Conservation (phyloP, 2,888 invertebrate species). For the Agrenia bidenticulata region DNA sequence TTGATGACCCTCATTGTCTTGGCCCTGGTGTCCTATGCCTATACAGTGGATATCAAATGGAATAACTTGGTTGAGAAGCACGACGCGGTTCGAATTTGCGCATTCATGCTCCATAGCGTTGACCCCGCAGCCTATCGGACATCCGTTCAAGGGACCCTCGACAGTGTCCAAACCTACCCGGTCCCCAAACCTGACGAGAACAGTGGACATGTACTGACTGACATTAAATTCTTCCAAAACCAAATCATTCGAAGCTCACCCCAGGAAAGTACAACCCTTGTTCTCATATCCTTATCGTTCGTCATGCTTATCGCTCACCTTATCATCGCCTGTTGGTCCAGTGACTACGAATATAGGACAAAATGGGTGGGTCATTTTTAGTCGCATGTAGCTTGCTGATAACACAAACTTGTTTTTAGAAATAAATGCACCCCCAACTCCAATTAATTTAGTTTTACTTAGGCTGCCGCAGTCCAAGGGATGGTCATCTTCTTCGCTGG, state of each 20-base stretch:
- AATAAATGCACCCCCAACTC: too few relatives aligned
- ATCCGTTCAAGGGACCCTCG: too few relatives aligned
- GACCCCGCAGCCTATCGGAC: not conserved
- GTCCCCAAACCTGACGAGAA: not conserved
- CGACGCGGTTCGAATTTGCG: not conserved
- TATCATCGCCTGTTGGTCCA: constrained; percentile 2
- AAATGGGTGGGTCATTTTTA: constrained; percentile 24
- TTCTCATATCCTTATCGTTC: not conserved
- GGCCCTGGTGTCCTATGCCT: not conserved
- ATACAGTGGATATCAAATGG: not conserved
- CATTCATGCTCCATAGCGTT: not conserved
- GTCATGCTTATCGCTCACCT: constrained; percentile 12
- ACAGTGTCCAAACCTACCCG: not conserved
- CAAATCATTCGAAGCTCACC: not conserved
- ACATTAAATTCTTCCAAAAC: not conserved
- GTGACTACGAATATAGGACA: constrained; percentile 7
- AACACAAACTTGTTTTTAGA: too few relatives aligned
- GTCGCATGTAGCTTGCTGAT: too few relatives aligned
- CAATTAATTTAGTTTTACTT: too few relatives aligned
- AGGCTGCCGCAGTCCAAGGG: constrained; percentile 22
- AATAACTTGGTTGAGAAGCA: constrained; percentile 8
- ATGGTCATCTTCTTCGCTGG: constrained; percentile 19
- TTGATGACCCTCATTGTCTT: not conserved
- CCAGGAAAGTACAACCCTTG: constrained; percentile 7
- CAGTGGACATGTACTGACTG: not conserved